Conservation (phyloP, 2,888 invertebrate species). For the Heteropelma amictum region DNA sequence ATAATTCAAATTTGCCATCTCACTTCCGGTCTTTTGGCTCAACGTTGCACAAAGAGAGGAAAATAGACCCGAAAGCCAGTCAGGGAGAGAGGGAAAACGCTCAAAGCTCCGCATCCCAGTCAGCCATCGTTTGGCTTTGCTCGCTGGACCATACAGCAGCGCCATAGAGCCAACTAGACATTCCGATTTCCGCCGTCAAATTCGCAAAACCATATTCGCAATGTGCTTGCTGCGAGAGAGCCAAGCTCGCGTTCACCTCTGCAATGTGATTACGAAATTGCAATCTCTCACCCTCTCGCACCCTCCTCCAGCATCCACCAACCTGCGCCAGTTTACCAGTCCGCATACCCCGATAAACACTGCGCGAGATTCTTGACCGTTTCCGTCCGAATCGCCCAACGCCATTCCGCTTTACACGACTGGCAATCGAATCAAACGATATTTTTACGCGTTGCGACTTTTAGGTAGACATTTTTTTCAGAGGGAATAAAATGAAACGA, state of each 20-base stretch:
- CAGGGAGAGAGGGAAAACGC: not conserved
- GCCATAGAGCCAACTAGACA: constrained; percentile 49
- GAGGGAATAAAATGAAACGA: too few relatives aligned
- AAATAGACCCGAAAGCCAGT: not conserved
- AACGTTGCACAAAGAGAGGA: not conserved
- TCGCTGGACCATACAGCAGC: constrained; percentile 48
- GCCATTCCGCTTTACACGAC: not conserved
- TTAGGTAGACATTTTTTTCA: too few relatives aligned
- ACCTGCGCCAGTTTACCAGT: not conserved
- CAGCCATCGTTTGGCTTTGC: constrained; percentile 45
- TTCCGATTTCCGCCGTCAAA: constrained; percentile 50
- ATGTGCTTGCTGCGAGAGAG: not conserved
- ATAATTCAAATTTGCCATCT: constrained; percentile 40
- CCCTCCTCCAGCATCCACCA: too few relatives aligned
- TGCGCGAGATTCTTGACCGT: not conserved
- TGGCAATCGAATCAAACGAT: too few relatives aligned
- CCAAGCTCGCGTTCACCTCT: constrained; percentile 43
- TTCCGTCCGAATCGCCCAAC: not conserved
- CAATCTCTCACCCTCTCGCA: too few relatives aligned
- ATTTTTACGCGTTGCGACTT: too few relatives aligned
- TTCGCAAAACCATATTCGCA: not conserved
- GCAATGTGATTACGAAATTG: constrained; percentile 55
- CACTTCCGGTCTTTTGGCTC: constrained; percentile 18
- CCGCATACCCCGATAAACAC: constrained; percentile 1
- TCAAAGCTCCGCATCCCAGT: constrained; percentile 36